A percentile compares a stretch with the other conserved stretches of the same genome.
phyloP scores from a whole-genome alignment of 2,888 invertebrate genomes.

The Diloba caeruleocephala region DNA sequence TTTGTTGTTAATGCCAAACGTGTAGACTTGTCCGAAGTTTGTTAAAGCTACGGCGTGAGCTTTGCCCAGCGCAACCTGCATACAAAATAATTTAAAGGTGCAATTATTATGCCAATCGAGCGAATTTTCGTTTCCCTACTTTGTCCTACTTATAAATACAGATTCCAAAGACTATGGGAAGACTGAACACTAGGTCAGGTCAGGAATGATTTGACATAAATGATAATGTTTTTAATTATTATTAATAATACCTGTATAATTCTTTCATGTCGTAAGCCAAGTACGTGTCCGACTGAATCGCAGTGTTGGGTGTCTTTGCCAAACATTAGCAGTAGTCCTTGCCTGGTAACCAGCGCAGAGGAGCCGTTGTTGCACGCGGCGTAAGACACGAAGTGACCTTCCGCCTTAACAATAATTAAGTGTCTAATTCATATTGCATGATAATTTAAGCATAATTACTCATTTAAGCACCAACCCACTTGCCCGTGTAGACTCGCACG shows the following conservation, averaged over 20 bases:
- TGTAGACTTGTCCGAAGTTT: conserved; percentile 96
- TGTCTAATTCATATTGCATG: neutral
- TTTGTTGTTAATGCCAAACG: conserved; percentile 99
- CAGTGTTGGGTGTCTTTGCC: conserved; percentile 97
- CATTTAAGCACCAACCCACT: no score
- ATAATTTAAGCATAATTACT: neutral
- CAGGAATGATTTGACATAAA: no score
- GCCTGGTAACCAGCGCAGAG: conserved; percentile 96
- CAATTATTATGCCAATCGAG: no score
- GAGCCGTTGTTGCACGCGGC: conserved; percentile 98
- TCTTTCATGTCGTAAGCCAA: conserved; percentile 92
- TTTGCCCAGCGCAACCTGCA: conserved; percentile 96
- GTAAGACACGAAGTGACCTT: conserved; percentile 94
- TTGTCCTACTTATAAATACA: no score
- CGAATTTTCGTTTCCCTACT: no score
- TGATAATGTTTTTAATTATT: no score
- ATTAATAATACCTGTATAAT: conserved; percentile 91
- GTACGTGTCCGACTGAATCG: conserved; percentile 93
- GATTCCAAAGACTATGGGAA: no score
- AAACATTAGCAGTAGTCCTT: conserved; percentile 97
- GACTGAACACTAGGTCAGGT: no score
- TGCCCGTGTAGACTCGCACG: no score
- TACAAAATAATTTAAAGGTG: conserved; percentile 28
- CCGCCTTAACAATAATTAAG: conserved; percentile 88
- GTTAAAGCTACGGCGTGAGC: conserved; percentile 98